Conservation (phyloP, 2,888 invertebrate genomes). For the Athalia cordata region DNA sequence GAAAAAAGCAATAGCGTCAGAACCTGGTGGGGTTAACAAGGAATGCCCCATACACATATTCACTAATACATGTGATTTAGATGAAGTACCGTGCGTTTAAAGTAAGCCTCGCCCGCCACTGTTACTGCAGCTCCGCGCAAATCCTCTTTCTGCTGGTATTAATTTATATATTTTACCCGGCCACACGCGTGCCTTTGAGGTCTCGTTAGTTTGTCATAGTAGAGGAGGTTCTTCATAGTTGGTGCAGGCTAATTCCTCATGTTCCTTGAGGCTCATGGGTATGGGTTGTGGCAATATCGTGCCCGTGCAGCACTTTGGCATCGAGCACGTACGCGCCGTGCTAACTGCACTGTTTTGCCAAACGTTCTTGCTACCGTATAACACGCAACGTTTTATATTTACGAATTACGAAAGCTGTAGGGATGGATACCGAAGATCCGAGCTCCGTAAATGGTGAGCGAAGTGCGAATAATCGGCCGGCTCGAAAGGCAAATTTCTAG, state of each 20-base stretch:
- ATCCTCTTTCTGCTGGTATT: conserved; percentile 27
- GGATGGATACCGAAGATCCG: not conserved
- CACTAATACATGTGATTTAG: not conserved
- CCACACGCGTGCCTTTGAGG: conserved; percentile 33
- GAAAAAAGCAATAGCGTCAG: too few species aligned
- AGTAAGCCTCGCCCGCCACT: not conserved
- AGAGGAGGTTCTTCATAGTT: too few species aligned
- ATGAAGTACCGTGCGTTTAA: not conserved
- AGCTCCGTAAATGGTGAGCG: not conserved
- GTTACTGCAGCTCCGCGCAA: not conserved
- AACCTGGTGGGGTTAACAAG: too few species aligned
- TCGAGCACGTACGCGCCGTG: conserved; percentile 64
- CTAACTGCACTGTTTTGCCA: conserved; percentile 58
- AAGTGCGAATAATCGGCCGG: too few species aligned
- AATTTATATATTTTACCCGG: conserved; percentile 36
- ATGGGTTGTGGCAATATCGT: conserved; percentile 1
- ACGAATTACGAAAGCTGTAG: conserved; percentile 27
- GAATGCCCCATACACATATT: not conserved
- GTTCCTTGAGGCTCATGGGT: not conserved
- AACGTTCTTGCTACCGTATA: conserved; percentile 8
- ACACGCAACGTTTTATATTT: conserved; percentile 23
- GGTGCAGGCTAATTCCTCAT: too few species aligned
- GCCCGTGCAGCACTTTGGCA: conserved; percentile 31
- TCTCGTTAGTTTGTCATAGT: not conserved
- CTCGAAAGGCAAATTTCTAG: too few species aligned